Conservation (phyloP, 2,797 vertebrate species). For the Xerus rutilus region DNA sequence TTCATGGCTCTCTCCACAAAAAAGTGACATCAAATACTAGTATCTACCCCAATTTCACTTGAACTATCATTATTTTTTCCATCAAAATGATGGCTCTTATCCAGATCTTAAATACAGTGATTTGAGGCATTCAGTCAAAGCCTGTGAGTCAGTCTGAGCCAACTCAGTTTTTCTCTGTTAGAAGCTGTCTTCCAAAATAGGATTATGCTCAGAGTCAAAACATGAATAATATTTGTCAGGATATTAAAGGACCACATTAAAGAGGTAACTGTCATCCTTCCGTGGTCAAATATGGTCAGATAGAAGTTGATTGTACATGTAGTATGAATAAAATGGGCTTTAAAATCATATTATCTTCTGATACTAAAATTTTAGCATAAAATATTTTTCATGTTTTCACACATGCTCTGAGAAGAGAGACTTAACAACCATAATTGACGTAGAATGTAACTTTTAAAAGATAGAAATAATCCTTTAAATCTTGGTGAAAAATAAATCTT, state of each 20-base stretch:
- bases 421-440: slow-evolving; percentile 54
- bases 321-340: slow-evolving; percentile 1
- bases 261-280: not conserved
- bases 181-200: not conserved
- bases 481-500: slow-evolving; percentile 43
- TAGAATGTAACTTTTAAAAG: not conserved
- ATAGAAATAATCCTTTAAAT: slow-evolving; percentile 2
- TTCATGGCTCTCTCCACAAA: not conserved
- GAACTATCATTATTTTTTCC: not conserved
- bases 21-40: slow-evolving; percentile 6
- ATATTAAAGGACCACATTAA: slow-evolving; percentile 2
- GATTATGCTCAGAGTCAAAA: slow-evolving; percentile 17
- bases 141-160: not conserved
- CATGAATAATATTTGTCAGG: slow-evolving; percentile 9
- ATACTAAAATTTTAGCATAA: slow-evolving; percentile 26
- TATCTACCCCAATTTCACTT: slow-evolving; percentile 22
- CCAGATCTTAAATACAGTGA: not conserved
- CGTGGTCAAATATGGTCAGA: slow-evolving; percentile 38
- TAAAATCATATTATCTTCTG: slow-evolving; percentile 19
- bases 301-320: not conserved
- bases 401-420: slow-evolving; percentile 48
- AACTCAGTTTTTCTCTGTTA: not conserved
- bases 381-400: not conserved
- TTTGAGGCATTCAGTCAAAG: slow-evolving; percentile 40
- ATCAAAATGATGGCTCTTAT: slow-evolving; percentile 9